Evolutionary conservation across 2,797 vertebrate species (phyloP).

Genomic region (Hippopotamyrus pictus): DNA sequence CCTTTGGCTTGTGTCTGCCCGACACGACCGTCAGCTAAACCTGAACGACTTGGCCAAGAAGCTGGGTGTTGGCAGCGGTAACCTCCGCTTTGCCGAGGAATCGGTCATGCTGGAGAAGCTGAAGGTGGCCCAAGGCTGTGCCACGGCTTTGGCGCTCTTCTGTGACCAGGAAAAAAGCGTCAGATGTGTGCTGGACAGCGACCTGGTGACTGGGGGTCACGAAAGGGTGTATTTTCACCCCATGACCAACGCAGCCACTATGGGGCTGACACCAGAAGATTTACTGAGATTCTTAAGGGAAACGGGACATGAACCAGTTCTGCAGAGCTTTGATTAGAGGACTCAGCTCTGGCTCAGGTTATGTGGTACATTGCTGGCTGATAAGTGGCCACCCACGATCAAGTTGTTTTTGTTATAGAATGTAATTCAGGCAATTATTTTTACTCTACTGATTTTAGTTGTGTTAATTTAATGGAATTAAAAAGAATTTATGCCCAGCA

Average conservation of each 20-base stretch:
- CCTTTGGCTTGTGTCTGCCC: slow-evolving; percentile 77
- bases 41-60: slow-evolving; percentile 79
- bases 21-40: slow-evolving; percentile 78
- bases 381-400: background rate
- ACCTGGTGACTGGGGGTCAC: slow-evolving; percentile 70
- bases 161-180: slow-evolving; percentile 69
- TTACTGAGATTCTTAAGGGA: slow-evolving; percentile 77
- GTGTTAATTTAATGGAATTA: background rate
- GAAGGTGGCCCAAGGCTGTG: slow-evolving; percentile 79
- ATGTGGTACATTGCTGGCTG: background rate
- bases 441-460: background rate
- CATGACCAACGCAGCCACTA: slow-evolving; percentile 82
- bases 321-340: slow-evolving; percentile 54
- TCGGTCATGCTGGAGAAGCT: slow-evolving; percentile 79
- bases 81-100: slow-evolving; percentile 83
- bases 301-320: slow-evolving; percentile 76
- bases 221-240: slow-evolving; percentile 81
- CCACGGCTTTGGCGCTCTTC: slow-evolving; percentile 77
- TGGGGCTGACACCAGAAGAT: slow-evolving; percentile 76
- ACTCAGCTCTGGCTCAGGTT: background rate
- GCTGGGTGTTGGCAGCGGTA: slow-evolving; percentile 78
- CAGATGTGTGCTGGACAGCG: slow-evolving; percentile 74
- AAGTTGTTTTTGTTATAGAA: background rate
- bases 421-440: background rate
- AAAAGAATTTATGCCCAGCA: background rate